Base-by-base conservation (phyloP, 2,797 vertebrate genomes). In the Rhinoraja longicauda region DNA sequence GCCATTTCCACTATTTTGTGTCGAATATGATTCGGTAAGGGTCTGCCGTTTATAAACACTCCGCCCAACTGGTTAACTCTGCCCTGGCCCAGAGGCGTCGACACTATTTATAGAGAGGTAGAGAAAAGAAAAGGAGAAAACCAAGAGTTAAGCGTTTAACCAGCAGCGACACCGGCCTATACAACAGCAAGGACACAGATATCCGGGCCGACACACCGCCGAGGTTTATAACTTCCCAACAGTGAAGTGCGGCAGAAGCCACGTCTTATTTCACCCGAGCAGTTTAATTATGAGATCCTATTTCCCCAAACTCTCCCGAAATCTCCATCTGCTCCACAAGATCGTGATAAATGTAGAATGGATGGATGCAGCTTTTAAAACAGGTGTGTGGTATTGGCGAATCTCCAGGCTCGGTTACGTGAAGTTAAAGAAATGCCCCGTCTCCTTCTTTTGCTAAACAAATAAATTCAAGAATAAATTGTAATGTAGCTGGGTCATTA, bases 1-100 rank as follows among this genome's bases (percentile, higher is more conserved):
- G 99, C 99, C 99, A 99, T 99, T 96, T 99, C 99, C 95, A 99
- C 99, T 93, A 99, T 99, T 96, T 99, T 99, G 95, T 99, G 99
- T 75, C 99, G 97, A 95, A 99, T 99, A 94, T 99, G 99, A 95
- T 99, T 99, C 93, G 99, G 99, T 93, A 99, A 95, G 0, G 99
- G 99, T 88, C 99, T 96, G 91, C 99, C 99, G 93, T 99, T 99
- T 96, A 99, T 99, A 96, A 99, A 99, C 94, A 99, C 98, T 93
- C 98, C 98, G 24, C 99, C 99, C 72, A 99, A 98, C 95, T 99
- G 99, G 95, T 99, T 99, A 94, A 99, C 99, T 93, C 99, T 97
- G 73, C 99, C 99, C 95, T 99, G 99, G 95, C 99, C 99, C 95
- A 99, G 97, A 76, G 99, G 98, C 36, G 99, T 99, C 93, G 98